Conservation (phyloP, 2,888 invertebrate genomes). For the Cheilosia grossa region DNA sequence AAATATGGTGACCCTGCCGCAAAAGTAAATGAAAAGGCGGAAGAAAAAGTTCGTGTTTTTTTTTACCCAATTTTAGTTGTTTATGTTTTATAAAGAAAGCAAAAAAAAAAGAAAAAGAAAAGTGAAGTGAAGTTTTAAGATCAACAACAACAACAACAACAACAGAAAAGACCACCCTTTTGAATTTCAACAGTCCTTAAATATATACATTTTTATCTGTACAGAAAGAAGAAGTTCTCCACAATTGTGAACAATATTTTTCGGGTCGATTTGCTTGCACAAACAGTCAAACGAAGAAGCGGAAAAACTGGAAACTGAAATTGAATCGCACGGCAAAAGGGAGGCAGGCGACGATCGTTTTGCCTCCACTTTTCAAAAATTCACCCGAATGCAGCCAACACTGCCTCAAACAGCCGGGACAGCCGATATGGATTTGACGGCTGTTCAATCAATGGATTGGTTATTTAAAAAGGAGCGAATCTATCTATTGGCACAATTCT, state of each 20-base stretch:
- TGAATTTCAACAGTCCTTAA: too few relatives aligned
- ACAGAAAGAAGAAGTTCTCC: too few relatives aligned
- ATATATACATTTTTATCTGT: background rate
- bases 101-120: background rate
- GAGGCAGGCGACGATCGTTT: slow-evolving; percentile 73
- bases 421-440: slow-evolving; percentile 95
- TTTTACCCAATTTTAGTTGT: slow-evolving; percentile 52
- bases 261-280: background rate
- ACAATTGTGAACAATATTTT: background rate
- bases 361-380: slow-evolving; percentile 72
- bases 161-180: background rate
- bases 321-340: slow-evolving; percentile 65
- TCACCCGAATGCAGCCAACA: slow-evolving; percentile 89
- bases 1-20: slow-evolving; percentile 20
- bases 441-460: slow-evolving; percentile 98
- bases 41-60: slow-evolving; percentile 50
- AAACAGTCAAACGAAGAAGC: slow-evolving; percentile 40
- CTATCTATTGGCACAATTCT: slow-evolving; percentile 96
- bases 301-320: slow-evolving; percentile 70
- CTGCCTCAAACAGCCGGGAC: slow-evolving; percentile 89
- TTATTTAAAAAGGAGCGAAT: slow-evolving; percentile 97
- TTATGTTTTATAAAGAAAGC: slow-evolving; percentile 17
- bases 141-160: background rate
- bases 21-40: slow-evolving; percentile 60
- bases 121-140: slow-evolving; percentile 18